Percentiles rank a stretch among this genome's conserved stretches.
phyloP scores from a whole-genome alignment of 2,888 invertebrate species.

The Machimus atricapillus region DNA sequence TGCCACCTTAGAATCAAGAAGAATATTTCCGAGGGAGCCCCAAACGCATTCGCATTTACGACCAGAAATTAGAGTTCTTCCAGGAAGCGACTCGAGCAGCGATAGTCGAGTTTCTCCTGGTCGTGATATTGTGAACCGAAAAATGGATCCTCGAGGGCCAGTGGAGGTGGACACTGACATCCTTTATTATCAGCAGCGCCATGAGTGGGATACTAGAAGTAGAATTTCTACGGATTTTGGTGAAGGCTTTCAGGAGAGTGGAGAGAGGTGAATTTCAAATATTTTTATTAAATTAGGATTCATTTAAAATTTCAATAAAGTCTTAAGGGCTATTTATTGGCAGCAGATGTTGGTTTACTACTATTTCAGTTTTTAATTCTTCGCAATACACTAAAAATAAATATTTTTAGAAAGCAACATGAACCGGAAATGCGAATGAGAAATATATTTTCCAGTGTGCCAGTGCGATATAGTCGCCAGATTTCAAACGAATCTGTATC shows the following conservation, averaged over 20 bases:
- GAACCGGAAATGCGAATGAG: slow-evolving; percentile 47
- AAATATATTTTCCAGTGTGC: slow-evolving; percentile 47
- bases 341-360: neutral
- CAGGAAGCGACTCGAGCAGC: slow-evolving; percentile 54
- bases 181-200: neutral
- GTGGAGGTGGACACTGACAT: slow-evolving; percentile 29
- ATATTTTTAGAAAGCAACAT: slow-evolving; percentile 15
- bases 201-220: slow-evolving; percentile 25
- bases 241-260: slow-evolving; percentile 50
- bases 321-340: neutral
- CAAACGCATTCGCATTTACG: slow-evolving; percentile 47
- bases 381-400: neutral
- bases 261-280: neutral
- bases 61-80: slow-evolving; percentile 59
- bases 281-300: neutral
- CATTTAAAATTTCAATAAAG: neutral
- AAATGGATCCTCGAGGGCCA: neutral
- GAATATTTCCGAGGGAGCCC: neutral
- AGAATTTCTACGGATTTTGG: slow-evolving; percentile 53
- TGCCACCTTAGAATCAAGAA: neutral
- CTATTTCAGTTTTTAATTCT: neutral
- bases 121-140: slow-evolving; percentile 26
- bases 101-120: slow-evolving; percentile 54
- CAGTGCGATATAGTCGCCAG: slow-evolving; percentile 25
- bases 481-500: slow-evolving; percentile 55